Evolutionary conservation across 2,888 invertebrate species (phyloP).

Genomic region (Diaprepes abbreviatus): DNA sequence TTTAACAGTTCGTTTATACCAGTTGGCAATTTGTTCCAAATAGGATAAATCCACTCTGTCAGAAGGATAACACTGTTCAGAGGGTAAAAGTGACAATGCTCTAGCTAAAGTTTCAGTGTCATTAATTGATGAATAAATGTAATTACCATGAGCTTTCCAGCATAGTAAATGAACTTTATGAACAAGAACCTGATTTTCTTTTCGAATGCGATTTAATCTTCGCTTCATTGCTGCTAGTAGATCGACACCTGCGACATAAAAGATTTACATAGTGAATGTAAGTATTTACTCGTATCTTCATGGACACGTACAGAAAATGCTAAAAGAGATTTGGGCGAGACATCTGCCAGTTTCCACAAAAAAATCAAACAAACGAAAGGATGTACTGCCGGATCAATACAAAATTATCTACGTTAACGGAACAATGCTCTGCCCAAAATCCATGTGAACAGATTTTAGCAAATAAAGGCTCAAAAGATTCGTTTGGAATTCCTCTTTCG

Average conservation of each 20-base stretch:
- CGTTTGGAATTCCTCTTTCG: too few relatives aligned
- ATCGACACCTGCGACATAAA: constrained; percentile 66
- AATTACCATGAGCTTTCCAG: constrained; percentile 85
- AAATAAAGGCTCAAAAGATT: too few relatives aligned
- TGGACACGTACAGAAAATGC: too few relatives aligned
- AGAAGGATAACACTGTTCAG: constrained; percentile 82
- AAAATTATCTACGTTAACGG: too few relatives aligned
- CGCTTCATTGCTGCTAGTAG: constrained; percentile 82
- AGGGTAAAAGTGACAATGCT: constrained; percentile 81
- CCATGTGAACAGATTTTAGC: too few relatives aligned
- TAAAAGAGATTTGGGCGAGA: too few relatives aligned
- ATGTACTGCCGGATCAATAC: too few relatives aligned
- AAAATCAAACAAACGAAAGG: too few relatives aligned
- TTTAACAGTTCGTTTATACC: constrained; percentile 79
- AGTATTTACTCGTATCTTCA: too few relatives aligned
- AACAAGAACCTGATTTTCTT: constrained; percentile 82
- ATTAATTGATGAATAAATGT: constrained; percentile 78
- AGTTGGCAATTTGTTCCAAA: constrained; percentile 81
- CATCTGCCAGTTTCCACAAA: too few relatives aligned
- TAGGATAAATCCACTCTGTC: constrained; percentile 80
- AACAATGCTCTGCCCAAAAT: too few relatives aligned
- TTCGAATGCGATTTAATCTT: constrained; percentile 82
- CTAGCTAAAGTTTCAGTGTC: constrained; percentile 77
- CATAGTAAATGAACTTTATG: constrained; percentile 91
- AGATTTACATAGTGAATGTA: too few relatives aligned